Base-by-base conservation (phyloP, 2,113 vertebrate species). In the Eulemur rufifrons region DNA sequence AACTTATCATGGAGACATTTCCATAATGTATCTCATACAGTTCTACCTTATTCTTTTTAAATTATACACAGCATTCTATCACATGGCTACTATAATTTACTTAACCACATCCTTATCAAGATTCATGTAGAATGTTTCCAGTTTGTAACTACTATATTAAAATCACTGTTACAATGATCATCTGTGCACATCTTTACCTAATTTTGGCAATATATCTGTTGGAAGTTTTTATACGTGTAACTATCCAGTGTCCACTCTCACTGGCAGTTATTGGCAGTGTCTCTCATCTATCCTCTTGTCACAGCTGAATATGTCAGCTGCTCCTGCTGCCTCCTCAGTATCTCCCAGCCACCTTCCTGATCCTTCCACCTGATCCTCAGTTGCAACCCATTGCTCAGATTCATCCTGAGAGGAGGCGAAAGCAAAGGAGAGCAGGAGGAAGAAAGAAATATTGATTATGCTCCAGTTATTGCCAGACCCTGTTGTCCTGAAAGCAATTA, bases 41-140 rank as follows among this genome's bases (percentile, higher is more conserved):
- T 23, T 95, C 63, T 69, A 32, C 20, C 27, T 47, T 45, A 50
- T 86, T 76, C 34, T 96, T 96, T 82, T 89, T 68, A 95, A 93
- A 88, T 0, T n/a, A 20, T 77, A 37, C 2, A 4, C 52, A 84
- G 11, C 20, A 73, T 78, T 45, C 12, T 6, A 82, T 89, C 86
- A 66, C 12, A 17, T 39, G 52, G 61, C 5, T 47, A 56, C 68
- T 13, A 14, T 81, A 59, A 81, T 61, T 77, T 81, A 66, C 64
- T 95, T 66, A 86, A 73, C 45, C 1, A 86, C 66, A 68, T 39
- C 1, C 25, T 91, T 59, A 52, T 77, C 76, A 64, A 88, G 71
- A 54, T 25, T 76, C 14, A 85, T 11, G 14, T 32, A 42, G 29
- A 61, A 50, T 66, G 12, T 66, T 94, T 76, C 42, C 15, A 84